A percentile compares a stretch with the other conserved stretches of the same genome.
Conservation (phyloP, 1,140 invertebrate species). For the Ditylenchus dipsaci region DNA sequence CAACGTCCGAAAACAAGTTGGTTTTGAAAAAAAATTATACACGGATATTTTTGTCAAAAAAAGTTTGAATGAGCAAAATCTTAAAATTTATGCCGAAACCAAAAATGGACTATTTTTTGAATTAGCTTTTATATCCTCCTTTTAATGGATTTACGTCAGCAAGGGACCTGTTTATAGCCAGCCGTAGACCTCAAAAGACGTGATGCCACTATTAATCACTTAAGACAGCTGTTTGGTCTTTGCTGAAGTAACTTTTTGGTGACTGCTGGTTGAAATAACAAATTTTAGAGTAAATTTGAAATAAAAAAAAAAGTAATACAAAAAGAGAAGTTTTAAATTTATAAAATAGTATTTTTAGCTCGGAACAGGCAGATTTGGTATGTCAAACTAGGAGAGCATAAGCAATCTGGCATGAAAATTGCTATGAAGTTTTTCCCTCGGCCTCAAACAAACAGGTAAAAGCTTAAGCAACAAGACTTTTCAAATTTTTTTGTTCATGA, state of each 20-base stretch:
- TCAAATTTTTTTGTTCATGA: no score
- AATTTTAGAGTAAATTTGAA: background rate
- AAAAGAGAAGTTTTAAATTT: background rate
- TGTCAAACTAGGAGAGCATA: constrained; percentile 53
- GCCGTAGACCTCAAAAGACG: background rate
- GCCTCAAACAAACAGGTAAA: constrained; percentile 50
- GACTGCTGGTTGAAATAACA: background rate
- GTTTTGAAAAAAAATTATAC: no score
- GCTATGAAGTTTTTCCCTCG: constrained; percentile 53
- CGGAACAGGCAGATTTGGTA: constrained; percentile 51
- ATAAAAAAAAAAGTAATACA: background rate
- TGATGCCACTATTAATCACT: background rate
- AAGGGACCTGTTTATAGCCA: background rate
- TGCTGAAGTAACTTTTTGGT: constrained; percentile 2
- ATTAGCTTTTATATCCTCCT: background rate
- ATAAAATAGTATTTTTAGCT: constrained; percentile 29
- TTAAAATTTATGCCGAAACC: background rate
- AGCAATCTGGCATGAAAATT: constrained; percentile 42
- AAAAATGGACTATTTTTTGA: background rate
- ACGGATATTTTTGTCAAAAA: constrained; percentile 1
- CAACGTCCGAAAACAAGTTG: constrained; percentile 42
- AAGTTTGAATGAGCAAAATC: no score
- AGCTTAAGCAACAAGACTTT: no score
- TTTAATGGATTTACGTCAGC: background rate
- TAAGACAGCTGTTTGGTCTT: background rate